Conservation (phyloP, 2,888 invertebrate species). For the Athalia cordata region DNA sequence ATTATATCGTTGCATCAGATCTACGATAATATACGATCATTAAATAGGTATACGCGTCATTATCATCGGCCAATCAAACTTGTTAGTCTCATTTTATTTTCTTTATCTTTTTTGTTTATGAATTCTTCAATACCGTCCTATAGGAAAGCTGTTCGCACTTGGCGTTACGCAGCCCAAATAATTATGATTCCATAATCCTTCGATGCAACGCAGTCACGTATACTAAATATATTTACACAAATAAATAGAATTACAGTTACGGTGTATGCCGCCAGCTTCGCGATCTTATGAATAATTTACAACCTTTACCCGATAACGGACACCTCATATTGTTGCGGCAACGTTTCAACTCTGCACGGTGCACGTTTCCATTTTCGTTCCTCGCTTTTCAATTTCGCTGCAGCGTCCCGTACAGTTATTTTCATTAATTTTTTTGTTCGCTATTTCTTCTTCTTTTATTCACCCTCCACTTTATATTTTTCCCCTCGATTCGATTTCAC, state of each 20-base stretch:
- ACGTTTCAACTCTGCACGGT: constrained; percentile 18
- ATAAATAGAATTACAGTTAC: too few relatives aligned
- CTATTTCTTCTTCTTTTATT: neutral
- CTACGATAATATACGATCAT: neutral
- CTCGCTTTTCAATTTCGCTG: constrained; percentile 31
- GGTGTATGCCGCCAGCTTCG: too few relatives aligned
- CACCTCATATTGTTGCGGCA: constrained; percentile 27
- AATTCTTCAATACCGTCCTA: neutral
- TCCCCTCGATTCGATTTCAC: neutral
- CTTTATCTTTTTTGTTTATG: neutral
- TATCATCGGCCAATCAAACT: constrained; percentile 18
- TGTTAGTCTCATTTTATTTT: neutral
- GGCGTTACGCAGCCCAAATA: neutral
- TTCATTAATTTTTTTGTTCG: neutral
- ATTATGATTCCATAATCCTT: too few relatives aligned
- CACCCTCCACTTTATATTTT: neutral
- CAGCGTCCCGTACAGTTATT: neutral
- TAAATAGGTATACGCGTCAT: neutral
- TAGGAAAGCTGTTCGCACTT: neutral
- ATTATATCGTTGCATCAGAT: neutral
- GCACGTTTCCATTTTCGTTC: constrained; percentile 29
- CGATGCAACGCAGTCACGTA: constrained; percentile 16
- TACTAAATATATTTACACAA: too few relatives aligned
- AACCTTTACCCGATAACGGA: constrained; percentile 27
- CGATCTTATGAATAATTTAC: constrained; percentile 39